These are phyloP conservation scores for Tolypeutes matacus DNA, from an alignment of 2,797 vertebrate species.

Conservation along the genomic window DNA sequence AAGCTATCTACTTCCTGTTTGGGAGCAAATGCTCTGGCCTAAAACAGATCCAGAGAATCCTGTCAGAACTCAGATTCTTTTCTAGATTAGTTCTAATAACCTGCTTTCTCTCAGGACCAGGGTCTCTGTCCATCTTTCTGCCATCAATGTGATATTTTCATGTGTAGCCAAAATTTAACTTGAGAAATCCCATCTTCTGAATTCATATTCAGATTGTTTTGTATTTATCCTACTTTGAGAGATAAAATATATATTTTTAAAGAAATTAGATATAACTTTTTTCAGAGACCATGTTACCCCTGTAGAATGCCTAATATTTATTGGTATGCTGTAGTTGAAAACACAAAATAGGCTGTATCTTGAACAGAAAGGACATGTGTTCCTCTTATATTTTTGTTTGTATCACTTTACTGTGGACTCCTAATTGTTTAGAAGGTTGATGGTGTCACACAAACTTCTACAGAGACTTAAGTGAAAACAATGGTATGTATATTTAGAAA, in stretches of 20 bases:
- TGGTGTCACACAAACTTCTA: background rate
- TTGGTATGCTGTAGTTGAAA: background rate
- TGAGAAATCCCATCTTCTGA: constrained; percentile 15
- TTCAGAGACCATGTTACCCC: background rate
- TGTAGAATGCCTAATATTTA: background rate
- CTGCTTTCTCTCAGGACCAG: background rate
- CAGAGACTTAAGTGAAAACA: constrained; percentile 1
- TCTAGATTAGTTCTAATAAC: background rate
- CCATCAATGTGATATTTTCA: background rate
- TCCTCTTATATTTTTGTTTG: background rate
- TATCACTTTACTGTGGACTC: background rate
- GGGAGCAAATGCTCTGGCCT: background rate
- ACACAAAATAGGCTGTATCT: background rate
- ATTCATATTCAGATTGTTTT: constrained; percentile 39
- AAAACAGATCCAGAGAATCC: background rate
- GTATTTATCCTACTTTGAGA: constrained; percentile 19
- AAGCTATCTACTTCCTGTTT: background rate
- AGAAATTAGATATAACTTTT: constrained; percentile 19
- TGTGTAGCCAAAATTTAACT: background rate
- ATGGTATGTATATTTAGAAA: constrained; percentile 25
- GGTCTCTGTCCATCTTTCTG: background rate
- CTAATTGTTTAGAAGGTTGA: background rate
- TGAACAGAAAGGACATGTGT: background rate
- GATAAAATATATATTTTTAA: background rate
- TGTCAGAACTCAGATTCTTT: background rate